A percentile compares a stretch with the other conserved stretches of the same genome.
phyloP scores from a whole-genome alignment of 2,888 invertebrate genomes.

The Synanthedon vespiformis region DNA sequence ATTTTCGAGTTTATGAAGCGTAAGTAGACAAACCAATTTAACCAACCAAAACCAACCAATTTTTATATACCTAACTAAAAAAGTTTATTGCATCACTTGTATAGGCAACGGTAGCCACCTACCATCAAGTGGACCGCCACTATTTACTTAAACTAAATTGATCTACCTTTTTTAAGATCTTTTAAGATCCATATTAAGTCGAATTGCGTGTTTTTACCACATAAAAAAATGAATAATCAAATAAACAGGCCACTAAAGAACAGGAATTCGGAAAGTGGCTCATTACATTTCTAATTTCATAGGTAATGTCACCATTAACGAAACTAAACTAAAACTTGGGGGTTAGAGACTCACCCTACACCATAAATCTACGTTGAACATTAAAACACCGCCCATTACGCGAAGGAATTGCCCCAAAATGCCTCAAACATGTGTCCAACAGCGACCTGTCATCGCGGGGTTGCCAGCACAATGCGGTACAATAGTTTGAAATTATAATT shows the following conservation, averaged over 20 bases:
- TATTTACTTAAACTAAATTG: too few species aligned
- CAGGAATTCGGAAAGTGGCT: slow-evolving; percentile 12
- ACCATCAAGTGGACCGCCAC: too few species aligned
- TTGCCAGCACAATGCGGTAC: slow-evolving; percentile 47
- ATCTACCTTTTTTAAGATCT: too few species aligned
- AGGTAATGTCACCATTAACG: slow-evolving; percentile 37
- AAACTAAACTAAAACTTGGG: slow-evolving; percentile 36
- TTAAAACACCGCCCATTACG: slow-evolving; percentile 64
- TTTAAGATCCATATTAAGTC: too few species aligned
- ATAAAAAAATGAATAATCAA: not conserved
- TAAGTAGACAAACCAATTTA: too few species aligned
- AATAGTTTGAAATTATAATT: slow-evolving; percentile 50
- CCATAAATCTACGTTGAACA: slow-evolving; percentile 57
- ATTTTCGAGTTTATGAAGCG: too few species aligned
- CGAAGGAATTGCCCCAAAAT: slow-evolving; percentile 64
- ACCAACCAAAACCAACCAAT: too few species aligned
- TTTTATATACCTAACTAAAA: too few species aligned
- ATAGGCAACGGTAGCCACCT: too few species aligned
- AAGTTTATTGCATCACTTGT: too few species aligned
- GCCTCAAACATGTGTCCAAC: slow-evolving; percentile 67
- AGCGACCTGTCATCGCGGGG: slow-evolving; percentile 68
- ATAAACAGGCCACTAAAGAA: not conserved
- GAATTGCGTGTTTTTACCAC: not conserved
- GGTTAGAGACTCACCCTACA: slow-evolving; percentile 28
- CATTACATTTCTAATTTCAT: slow-evolving; percentile 25